Base-by-base conservation (phyloP, 2,113 vertebrate genomes). In the Crotalus tigris region DNA sequence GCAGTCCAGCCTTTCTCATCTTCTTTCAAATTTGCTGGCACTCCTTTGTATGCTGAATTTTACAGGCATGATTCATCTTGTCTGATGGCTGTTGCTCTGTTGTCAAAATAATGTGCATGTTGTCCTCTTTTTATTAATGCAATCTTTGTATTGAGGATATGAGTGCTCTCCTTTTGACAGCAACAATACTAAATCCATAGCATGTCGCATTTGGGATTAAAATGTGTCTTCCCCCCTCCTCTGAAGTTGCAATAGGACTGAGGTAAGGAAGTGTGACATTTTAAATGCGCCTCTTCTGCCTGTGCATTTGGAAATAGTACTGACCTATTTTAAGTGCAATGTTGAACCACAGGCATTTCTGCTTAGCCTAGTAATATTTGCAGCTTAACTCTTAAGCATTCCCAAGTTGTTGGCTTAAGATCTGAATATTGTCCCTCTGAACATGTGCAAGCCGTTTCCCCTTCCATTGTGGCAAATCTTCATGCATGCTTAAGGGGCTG, bases 361-460 rank as follows among this genome's bases (percentile, higher is more conserved):
- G 29, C 12, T 39, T 19, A 39, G 4, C 39, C 61, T 5, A 24
- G 85, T 39, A 11, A 54, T 17, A 0, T 19, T 0, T 13, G 39
- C 21, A 81, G 33, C 2, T 26, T 90, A 69, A 59, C 86, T 51
- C 26, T 75, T 5, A 58, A 24, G 1, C 64, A 19, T 89, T 90
- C 0, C 23, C 0, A 0, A 11, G 0, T 46, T 33, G 51, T 11
- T n/a, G 3, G 3, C 4, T 19, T 23, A n/a, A 9, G 26, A 12
- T 54, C 96, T 96, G 12, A 29, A 69, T 19, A 17, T 49, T 15
- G n/a, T 75, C 33, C 33, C 23, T 26, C 69, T 44, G 69, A 57
- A 39, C 53, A 57, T 6, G 33, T 4, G n/a, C 53, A 57, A 54
- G 81, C 12, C 29, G 4, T 54, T 53, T 51, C 44, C 59, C 17